phyloP scores from a whole-genome alignment of 2,113 vertebrate species.

The Gobius niger region DNA sequence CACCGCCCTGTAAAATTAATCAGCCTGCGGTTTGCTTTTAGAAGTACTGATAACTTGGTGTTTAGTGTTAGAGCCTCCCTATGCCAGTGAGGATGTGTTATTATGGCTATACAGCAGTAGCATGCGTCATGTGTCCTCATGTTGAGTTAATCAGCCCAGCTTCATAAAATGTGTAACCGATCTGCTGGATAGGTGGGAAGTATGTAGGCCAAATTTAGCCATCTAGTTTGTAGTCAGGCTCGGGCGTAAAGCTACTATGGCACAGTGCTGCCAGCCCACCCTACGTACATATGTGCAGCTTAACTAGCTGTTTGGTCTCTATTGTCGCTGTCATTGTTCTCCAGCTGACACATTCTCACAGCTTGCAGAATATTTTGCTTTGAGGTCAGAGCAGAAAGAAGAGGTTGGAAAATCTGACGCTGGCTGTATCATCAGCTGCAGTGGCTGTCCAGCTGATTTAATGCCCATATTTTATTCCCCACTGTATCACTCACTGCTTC shows the following conservation, averaged over 20 bases:
- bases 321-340: constrained; percentile 17
- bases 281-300: constrained; percentile 15
- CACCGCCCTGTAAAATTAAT: constrained; percentile 1
- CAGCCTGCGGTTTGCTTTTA: neutral
- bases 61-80: constrained; percentile 25
- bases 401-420: constrained; percentile 33
- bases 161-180: constrained; percentile 63
- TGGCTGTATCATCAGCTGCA: constrained; percentile 32
- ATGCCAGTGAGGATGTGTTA: constrained; percentile 10
- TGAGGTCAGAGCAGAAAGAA: constrained; percentile 28
- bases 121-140: constrained; percentile 42
- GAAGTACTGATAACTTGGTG: constrained; percentile 9
- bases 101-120: constrained; percentile 11
- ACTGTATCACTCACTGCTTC: constrained; percentile 39
- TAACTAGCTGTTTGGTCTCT: constrained; percentile 14
- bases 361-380: constrained; percentile 20
- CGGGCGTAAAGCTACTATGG: constrained; percentile 24
- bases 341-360: constrained; percentile 13
- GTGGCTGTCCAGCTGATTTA: constrained; percentile 32
- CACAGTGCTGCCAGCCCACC: constrained; percentile 9
- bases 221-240: constrained; percentile 43
- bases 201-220: constrained; percentile 64
- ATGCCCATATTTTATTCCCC: constrained; percentile 22
- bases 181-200: constrained; percentile 47
- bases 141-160: constrained; percentile 39